Evolutionary conservation across 1,140 invertebrate species (phyloP), one percentile per base, ranked within the genome.

Genomic region (Heliconius hewitsoni): DNA sequence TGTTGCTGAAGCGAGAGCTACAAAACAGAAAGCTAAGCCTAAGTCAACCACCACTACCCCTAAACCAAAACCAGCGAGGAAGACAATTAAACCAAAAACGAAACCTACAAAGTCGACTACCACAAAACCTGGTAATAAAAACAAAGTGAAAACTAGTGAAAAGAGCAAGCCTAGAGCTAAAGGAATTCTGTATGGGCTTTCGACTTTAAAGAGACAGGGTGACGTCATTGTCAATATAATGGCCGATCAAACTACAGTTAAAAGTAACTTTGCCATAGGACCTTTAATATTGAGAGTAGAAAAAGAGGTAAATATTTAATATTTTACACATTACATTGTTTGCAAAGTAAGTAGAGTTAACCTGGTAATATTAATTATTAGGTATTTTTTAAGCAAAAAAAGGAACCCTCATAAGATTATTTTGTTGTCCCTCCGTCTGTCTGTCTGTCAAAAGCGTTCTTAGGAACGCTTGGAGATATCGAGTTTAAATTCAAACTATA

Each of bases 221-320:
- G 97, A 98, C 85, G 97, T 98, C 2, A 96, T 96, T 23, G 97
- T 98, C 50, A 97, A 96, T 86, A 96, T 97, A 89, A 96, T 97
- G 96, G 95, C 96, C 79, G 96, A 97, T 84, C 96, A 97, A 83
- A 97, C 97, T 1, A 97, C 97, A 42, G 97, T 98, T 23, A 97
- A 97, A 86, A 97, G 96, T 16, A 97, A 97, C 88, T 98, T 98
- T 89, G 96, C 96, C 19, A 91, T 98, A 46, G 97, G 97, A 70
- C 97, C 97, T 0, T 87, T 98, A 11, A 96, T 96, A 8, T 90
- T 98, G 60, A 97, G 97, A 89, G 97, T 98, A 0, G 97, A 98
- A 87, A 97, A 97, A 94, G 97, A 97, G 94, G 96, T 96, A 91
- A 19, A 52, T 52, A 52, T 19, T 52, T 52, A 19, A 46, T 16